Conservation (phyloP, 1,140 invertebrate genomes). For the Octopus sinensis region DNA sequence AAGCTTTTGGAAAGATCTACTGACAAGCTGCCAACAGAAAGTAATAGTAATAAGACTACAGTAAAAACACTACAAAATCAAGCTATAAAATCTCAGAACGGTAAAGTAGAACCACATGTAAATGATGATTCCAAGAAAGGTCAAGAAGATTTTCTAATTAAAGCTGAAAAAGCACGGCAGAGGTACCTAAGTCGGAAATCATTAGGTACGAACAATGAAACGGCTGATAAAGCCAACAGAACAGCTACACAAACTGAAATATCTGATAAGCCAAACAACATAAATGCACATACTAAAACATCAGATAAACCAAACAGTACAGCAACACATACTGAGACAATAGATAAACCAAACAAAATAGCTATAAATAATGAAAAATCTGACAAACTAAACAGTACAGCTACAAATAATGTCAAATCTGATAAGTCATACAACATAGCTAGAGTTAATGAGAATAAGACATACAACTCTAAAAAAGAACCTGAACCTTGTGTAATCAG, state of each 20-base stretch:
- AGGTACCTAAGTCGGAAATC: conserved; percentile 42
- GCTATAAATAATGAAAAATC: background rate
- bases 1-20: too few relatives aligned
- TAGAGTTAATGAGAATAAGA: background rate
- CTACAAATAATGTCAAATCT: background rate
- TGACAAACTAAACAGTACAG: background rate
- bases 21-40: too few relatives aligned
- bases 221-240: conserved; percentile 19
- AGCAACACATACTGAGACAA: conserved; percentile 23
- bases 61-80: too few relatives aligned
- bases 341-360: background rate
- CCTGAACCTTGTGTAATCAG: background rate
- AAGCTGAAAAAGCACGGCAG: conserved; percentile 48
- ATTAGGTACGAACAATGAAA: conserved; percentile 7
- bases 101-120: conserved; percentile 17
- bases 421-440: background rate
- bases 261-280: background rate
- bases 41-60: too few relatives aligned
- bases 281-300: conserved; percentile 10
- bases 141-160: conserved; percentile 40
- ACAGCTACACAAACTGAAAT: conserved; percentile 24
- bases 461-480: background rate
- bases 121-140: conserved; percentile 17
- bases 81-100: background rate
- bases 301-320: conserved; percentile 10